Percentiles rank a stretch among this genome's conserved stretches.
Evolutionary conservation across 2,113 vertebrate genomes (phyloP).

Genomic region (Dermatemys mawii): DNA sequence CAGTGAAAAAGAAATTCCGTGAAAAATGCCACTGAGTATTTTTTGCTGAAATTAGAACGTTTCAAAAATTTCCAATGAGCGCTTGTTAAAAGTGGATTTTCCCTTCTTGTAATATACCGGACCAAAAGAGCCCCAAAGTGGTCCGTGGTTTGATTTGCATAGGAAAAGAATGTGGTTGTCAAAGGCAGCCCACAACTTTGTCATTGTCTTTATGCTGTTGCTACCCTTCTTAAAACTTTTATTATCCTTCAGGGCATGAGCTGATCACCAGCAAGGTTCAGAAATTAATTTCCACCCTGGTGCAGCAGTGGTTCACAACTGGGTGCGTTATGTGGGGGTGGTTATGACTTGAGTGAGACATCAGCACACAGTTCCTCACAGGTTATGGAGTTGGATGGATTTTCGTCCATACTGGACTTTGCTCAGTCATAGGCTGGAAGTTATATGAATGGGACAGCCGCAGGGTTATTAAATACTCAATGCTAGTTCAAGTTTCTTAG

Average conservation of each 20-base stretch:
- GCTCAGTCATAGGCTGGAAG: background rate
- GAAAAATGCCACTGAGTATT: background rate
- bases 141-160: conserved; percentile 53
- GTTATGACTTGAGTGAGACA: background rate
- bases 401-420: accelerated
- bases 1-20: background rate
- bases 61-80: conserved; percentile 3
- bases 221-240: background rate
- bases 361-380: background rate
- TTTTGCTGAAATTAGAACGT: conserved; percentile 32
- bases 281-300: background rate
- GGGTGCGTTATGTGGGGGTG: background rate
- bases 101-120: conserved; percentile 43
- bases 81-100: background rate
- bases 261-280: accelerated
- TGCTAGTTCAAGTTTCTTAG: background rate
- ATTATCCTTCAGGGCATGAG: background rate
- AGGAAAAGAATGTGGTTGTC: background rate
- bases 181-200: background rate
- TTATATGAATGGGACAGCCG: background rate
- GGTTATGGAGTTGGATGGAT: background rate
- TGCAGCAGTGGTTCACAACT: background rate
- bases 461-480: background rate
- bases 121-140: conserved; percentile 9
- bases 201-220: background rate